A percentile compares a stretch with the other conserved stretches of the same genome.
Evolutionary conservation across 1,140 invertebrate species (phyloP).

Genomic region (Rhyzopertha dominica): DNA sequence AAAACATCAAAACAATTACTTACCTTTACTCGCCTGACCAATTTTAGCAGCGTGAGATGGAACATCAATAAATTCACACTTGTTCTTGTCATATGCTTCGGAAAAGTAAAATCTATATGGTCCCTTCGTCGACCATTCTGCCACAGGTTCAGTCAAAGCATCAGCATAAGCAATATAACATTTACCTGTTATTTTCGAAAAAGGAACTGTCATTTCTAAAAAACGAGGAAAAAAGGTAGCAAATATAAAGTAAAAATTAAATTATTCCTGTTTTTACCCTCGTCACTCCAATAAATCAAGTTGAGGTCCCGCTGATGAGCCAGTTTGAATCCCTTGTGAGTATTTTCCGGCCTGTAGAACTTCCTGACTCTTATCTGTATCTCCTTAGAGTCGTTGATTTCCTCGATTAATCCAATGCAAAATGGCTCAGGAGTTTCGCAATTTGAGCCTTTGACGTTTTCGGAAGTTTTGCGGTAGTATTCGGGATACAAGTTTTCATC

Average conservation of each 20-base stretch:
- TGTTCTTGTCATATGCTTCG: slow-evolving; percentile 59
- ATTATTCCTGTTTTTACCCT: slow-evolving; percentile 49
- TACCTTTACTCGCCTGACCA: slow-evolving; percentile 56
- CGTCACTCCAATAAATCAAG: slow-evolving; percentile 71
- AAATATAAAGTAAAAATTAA: slow-evolving; percentile 12
- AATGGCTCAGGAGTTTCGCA: slow-evolving; percentile 70
- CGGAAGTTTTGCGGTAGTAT: slow-evolving; percentile 68
- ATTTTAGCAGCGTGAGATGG: slow-evolving; percentile 55
- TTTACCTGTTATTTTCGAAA: slow-evolving; percentile 55
- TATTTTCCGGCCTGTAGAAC: slow-evolving; percentile 76
- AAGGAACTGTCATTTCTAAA: slow-evolving; percentile 51
- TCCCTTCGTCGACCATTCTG: slow-evolving; percentile 61
- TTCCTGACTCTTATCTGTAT: slow-evolving; percentile 65
- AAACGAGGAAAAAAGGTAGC: slow-evolving; percentile 21
- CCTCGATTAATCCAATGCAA: slow-evolving; percentile 46
- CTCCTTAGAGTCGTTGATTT: slow-evolving; percentile 45
- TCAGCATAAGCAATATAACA: slow-evolving; percentile 58
- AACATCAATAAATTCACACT: slow-evolving; percentile 58
- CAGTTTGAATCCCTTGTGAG: slow-evolving; percentile 50
- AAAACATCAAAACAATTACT: too few relatives aligned
- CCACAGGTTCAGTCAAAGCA: slow-evolving; percentile 49
- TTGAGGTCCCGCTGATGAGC: slow-evolving; percentile 66
- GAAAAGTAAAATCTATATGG: slow-evolving; percentile 73
- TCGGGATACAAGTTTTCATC: slow-evolving; percentile 74
- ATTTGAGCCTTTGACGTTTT: slow-evolving; percentile 64